Conservation (phyloP, 1,140 invertebrate species). For the Penaeus chinensis region DNA sequence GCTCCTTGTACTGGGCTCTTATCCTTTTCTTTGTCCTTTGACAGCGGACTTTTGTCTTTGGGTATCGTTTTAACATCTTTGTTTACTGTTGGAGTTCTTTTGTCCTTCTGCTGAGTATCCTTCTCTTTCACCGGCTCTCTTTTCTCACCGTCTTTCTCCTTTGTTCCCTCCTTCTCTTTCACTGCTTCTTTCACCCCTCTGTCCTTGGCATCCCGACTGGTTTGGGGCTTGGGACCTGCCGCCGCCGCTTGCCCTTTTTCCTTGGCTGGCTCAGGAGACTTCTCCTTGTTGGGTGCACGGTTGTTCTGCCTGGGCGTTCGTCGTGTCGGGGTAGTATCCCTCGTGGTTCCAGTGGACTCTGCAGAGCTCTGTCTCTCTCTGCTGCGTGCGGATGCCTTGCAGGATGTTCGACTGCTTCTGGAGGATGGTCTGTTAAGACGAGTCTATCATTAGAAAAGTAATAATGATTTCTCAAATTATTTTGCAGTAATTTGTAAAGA, state of each 20-base stretch:
- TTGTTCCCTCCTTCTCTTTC: slow-evolving; percentile 26
- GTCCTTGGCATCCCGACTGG: slow-evolving; percentile 15
- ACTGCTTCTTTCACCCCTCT: neutral
- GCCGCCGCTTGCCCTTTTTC: slow-evolving; percentile 15
- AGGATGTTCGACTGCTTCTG: slow-evolving; percentile 48
- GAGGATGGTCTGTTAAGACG: slow-evolving; percentile 46
- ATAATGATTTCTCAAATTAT: neutral
- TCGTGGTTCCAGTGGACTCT: slow-evolving; percentile 43
- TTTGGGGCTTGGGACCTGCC: neutral
- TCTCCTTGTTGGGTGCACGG: slow-evolving; percentile 37
- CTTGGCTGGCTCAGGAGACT: slow-evolving; percentile 39
- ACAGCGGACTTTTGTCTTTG: slow-evolving; percentile 57
- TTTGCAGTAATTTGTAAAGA: too few relatives aligned
- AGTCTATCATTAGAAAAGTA: neutral
- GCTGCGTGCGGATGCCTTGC: slow-evolving; percentile 46
- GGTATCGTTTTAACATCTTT: slow-evolving; percentile 42
- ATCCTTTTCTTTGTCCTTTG: slow-evolving; percentile 56
- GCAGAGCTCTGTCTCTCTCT: slow-evolving; percentile 55
- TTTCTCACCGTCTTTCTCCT: slow-evolving; percentile 44
- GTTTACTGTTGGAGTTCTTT: slow-evolving; percentile 34
- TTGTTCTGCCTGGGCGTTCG: slow-evolving; percentile 53
- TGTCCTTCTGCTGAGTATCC: slow-evolving; percentile 57
- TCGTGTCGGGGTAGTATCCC: slow-evolving; percentile 51
- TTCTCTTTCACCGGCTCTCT: slow-evolving; percentile 48
- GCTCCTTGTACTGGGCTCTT: slow-evolving; percentile 48